Evolutionary conservation across 2,797 vertebrate species (phyloP).

Genomic region (Pyrocephalus nanus): DNA sequence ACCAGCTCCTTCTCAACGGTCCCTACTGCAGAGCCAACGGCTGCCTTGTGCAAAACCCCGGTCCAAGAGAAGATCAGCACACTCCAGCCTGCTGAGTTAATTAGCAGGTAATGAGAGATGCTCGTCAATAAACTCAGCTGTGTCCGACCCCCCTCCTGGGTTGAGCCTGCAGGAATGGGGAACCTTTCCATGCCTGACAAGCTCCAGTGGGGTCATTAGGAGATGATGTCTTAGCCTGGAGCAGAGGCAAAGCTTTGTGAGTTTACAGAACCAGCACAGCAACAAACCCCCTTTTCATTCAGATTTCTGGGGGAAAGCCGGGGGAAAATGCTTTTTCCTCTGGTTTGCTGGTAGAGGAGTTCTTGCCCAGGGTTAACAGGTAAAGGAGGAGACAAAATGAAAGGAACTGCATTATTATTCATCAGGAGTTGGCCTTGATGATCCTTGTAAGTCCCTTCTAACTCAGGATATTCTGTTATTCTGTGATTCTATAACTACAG

Average conservation of each 20-base stretch:
- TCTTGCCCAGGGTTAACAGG: not conserved
- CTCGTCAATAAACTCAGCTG: conserved; percentile 39
- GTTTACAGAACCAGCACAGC: not conserved
- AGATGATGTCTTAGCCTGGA: not conserved
- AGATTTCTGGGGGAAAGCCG: not conserved
- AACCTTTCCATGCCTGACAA: not conserved
- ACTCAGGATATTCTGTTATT: not conserved
- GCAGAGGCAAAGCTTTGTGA: not conserved
- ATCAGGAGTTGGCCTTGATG: not conserved
- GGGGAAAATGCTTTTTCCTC: not conserved
- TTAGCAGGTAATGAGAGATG: conserved; percentile 55
- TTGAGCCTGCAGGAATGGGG: not conserved
- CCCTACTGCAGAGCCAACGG: not conserved
- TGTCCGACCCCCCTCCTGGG: not conserved
- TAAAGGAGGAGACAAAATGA: not conserved
- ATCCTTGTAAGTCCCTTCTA: not conserved
- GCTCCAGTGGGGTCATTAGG: not conserved
- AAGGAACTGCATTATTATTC: not conserved
- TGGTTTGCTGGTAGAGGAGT: not conserved
- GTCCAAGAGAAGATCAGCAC: not conserved
- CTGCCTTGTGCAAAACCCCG: not conserved
- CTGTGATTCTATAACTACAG: not conserved
- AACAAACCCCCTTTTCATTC: not conserved
- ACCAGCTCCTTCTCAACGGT: not conserved
- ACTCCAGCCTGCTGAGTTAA: conserved; percentile 44